Percentiles rank a stretch among this genome's conserved stretches.
phyloP scores from a whole-genome alignment of 2,113 vertebrate species.

The Trogon surrucura region DNA sequence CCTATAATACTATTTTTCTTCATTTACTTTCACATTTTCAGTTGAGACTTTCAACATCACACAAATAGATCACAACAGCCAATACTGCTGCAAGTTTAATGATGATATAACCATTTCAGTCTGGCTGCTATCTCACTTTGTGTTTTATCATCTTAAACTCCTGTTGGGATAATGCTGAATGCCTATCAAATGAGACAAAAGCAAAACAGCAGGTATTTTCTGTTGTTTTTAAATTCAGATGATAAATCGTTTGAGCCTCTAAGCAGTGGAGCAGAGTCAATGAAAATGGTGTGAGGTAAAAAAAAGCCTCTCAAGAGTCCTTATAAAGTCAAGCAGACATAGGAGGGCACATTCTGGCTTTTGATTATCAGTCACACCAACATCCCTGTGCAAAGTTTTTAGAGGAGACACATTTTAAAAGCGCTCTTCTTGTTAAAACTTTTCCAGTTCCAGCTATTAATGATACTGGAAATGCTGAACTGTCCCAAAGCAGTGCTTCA shows the following conservation, averaged over 20 bases:
- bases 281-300: not conserved
- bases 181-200: slow-evolving; percentile 22
- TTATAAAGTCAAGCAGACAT: not conserved
- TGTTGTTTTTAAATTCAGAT: slow-evolving; percentile 35
- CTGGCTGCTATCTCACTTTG: slow-evolving; percentile 7
- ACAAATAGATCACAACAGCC: not conserved
- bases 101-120: not conserved
- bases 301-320: not conserved
- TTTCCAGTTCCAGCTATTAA: not conserved
- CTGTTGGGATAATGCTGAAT: not conserved
- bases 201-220: slow-evolving; percentile 1
- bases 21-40: slow-evolving; percentile 15
- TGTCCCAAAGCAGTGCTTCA: not conserved
- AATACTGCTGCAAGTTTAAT: slow-evolving; percentile 12
- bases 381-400: not conserved
- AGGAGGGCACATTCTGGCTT: not conserved
- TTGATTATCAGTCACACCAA: not conserved
- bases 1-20: not conserved
- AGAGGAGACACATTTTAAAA: not conserved
- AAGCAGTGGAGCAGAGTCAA: not conserved
- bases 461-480: not conserved
- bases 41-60: not conserved
- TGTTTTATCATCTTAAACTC: slow-evolving; percentile 23
- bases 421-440: not conserved
- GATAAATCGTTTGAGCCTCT: slow-evolving; percentile 11